Evolutionary conservation across 1,140 invertebrate species (phyloP).

Genomic region (Lordiphosa clarofinis): DNA sequence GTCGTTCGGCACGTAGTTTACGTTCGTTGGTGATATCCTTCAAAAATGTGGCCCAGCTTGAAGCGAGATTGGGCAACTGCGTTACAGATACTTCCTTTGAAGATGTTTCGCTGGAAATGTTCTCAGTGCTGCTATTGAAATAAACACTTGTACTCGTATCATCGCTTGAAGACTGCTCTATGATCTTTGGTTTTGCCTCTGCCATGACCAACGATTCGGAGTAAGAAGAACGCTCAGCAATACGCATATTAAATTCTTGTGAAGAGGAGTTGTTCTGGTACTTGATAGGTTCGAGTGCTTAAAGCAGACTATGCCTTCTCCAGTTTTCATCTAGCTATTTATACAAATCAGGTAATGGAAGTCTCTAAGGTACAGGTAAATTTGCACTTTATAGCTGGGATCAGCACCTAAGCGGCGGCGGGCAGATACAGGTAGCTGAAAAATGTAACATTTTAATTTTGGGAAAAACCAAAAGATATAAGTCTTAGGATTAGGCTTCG

Average conservation of each 20-base stretch:
- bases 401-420: too few relatives aligned
- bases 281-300: slow-evolving; percentile 6
- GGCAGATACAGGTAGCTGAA: too few relatives aligned
- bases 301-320: not conserved
- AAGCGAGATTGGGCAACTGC: slow-evolving; percentile 5
- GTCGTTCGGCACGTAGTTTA: slow-evolving; percentile 2
- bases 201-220: too few relatives aligned
- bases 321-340: not conserved
- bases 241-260: slow-evolving; percentile 2
- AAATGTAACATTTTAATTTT: too few relatives aligned
- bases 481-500: too few relatives aligned
- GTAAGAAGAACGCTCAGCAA: too few relatives aligned
- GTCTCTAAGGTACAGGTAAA: slow-evolving; percentile 1
- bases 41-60: not conserved
- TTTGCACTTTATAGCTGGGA: too few relatives aligned
- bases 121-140: not conserved
- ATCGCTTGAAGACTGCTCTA: too few relatives aligned
- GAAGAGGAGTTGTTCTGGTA: not conserved
- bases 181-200: too few relatives aligned
- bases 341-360: not conserved
- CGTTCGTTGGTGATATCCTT: slow-evolving; percentile 4
- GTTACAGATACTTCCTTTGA: not conserved
- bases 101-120: not conserved
- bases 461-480: too few relatives aligned
- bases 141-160: too few relatives aligned